Conservation (phyloP, 2,113 vertebrate species). For the Mesoclemmys tuberculata region DNA sequence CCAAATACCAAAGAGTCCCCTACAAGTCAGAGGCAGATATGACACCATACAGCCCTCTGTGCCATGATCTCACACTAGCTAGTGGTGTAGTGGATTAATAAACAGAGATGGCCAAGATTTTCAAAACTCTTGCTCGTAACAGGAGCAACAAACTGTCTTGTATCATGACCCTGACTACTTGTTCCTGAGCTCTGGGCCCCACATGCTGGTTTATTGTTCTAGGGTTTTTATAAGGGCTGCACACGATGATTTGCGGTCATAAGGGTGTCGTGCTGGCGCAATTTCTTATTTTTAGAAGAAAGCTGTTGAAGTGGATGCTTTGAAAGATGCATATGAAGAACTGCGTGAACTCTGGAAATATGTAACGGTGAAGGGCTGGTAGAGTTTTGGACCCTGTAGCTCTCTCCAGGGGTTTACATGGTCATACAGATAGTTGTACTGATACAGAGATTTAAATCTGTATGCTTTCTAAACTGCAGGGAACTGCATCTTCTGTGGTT, state of each 20-base stretch:
- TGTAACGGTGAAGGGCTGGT: background rate
- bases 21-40: background rate
- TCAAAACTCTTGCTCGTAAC: background rate
- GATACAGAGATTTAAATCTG: background rate
- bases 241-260: background rate
- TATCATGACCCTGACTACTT: background rate
- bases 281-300: background rate
- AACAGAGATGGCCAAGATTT: background rate
- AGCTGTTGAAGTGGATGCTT: background rate
- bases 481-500: background rate
- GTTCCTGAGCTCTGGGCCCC: background rate
- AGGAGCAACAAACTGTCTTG: background rate
- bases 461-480: background rate
- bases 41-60: background rate
- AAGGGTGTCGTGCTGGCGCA: background rate
- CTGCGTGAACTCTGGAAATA: background rate
- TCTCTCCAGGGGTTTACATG: accelerated
- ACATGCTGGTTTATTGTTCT: background rate
- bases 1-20: background rate
- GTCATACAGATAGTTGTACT: background rate
- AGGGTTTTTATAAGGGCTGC: background rate
- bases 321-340: background rate
- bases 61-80: no score
- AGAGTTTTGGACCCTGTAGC: background rate
- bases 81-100: background rate